Evolutionary conservation across 2,888 invertebrate genomes (phyloP).

Genomic region (Endotricha flammealis): DNA sequence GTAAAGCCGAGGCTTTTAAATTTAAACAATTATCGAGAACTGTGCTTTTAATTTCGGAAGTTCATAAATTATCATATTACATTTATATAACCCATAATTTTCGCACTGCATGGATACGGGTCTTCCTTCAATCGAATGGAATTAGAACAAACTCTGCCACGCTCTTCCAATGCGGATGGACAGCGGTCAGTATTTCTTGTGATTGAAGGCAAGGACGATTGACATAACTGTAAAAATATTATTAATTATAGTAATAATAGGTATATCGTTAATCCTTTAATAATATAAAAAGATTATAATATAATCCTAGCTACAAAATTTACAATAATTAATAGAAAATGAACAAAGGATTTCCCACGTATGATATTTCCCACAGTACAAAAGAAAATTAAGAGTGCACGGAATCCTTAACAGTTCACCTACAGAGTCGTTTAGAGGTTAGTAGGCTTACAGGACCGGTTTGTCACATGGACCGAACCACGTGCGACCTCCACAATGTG

Average conservation of each 20-base stretch:
- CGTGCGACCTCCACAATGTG: slow-evolving; percentile 68
- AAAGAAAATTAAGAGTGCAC: slow-evolving; percentile 46
- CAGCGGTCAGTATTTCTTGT: too few species aligned
- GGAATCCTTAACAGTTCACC: slow-evolving; percentile 56
- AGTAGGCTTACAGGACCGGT: slow-evolving; percentile 72
- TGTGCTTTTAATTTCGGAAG: background rate
- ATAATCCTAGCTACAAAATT: background rate
- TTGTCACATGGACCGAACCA: slow-evolving; percentile 71
- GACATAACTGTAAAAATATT: too few species aligned
- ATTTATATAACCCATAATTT: too few species aligned
- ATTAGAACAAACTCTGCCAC: too few species aligned
- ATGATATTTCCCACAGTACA: slow-evolving; percentile 28
- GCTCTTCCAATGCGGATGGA: too few species aligned
- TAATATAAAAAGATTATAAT: background rate
- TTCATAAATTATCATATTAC: too few species aligned
- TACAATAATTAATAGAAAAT: too few species aligned
- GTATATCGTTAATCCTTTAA: too few species aligned
- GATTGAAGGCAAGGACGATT: too few species aligned
- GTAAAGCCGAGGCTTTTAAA: slow-evolving; percentile 7
- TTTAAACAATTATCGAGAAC: slow-evolving; percentile 11
- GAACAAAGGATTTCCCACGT: slow-evolving; percentile 9
- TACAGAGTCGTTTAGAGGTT: slow-evolving; percentile 71
- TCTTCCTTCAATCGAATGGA: too few species aligned
- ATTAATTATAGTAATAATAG: too few species aligned
- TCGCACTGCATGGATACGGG: too few species aligned